These are phyloP conservation scores for Pseudococcus jackbeardsleyi DNA, from an alignment of 2,888 invertebrate species.

Conservation along the genomic window DNA sequence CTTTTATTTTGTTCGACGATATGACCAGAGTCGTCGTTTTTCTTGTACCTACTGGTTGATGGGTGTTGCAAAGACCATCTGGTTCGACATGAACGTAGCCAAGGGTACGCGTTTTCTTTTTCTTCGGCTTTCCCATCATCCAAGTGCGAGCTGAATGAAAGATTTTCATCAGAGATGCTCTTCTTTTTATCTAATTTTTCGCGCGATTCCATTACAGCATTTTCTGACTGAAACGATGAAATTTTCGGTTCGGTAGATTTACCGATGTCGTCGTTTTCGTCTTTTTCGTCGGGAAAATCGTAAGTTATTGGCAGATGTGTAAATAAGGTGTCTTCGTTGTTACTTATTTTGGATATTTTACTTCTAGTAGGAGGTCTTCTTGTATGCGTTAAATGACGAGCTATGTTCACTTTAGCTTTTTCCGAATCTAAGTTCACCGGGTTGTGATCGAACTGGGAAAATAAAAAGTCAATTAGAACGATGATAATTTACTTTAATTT, in stretches of 20 bases:
- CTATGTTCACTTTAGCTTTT: conserved; percentile 73
- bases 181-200: conserved; percentile 68
- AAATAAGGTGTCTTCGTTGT: not conserved
- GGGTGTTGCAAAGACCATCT: conserved; percentile 79
- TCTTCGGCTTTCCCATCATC: conserved; percentile 53
- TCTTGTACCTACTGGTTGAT: conserved; percentile 69
- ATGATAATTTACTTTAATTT: too few relatives aligned
- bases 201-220: not conserved
- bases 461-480: not conserved
- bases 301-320: conserved; percentile 4
- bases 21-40: not conserved
- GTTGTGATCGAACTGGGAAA: conserved; percentile 53
- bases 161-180: conserved; percentile 73
- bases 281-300: not conserved
- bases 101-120: conserved; percentile 69
- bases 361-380: conserved; percentile 72
- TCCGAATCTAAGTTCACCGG: conserved; percentile 72
- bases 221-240: not conserved
- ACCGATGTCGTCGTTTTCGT: not conserved
- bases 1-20: conserved; percentile 7
- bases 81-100: conserved; percentile 77
- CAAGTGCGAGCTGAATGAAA: conserved; percentile 67
- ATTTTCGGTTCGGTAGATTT: not conserved
- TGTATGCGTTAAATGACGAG: conserved; percentile 71
- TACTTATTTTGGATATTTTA: conserved; percentile 43